These are phyloP conservation scores for Dicrostonyx torquatus DNA, from an alignment of 2,797 vertebrate genomes.

Conservation along the genomic window DNA sequence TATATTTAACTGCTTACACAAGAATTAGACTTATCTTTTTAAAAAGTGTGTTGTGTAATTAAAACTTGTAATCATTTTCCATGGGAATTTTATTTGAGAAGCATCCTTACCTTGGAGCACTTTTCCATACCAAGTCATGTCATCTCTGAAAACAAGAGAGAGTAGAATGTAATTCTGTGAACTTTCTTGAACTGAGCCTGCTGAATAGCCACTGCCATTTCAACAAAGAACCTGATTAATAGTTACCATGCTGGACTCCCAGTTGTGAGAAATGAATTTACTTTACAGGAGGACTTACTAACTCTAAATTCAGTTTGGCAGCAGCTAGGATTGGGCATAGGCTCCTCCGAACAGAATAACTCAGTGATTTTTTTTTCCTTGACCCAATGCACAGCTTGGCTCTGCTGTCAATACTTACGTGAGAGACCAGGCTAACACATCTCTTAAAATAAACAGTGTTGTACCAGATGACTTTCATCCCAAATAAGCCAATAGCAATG, in stretches of 20 bases:
- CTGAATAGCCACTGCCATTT: not conserved
- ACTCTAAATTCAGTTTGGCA: not conserved
- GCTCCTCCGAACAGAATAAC: not conserved
- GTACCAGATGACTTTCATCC: not conserved
- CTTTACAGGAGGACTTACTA: not conserved
- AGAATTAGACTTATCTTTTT: not conserved
- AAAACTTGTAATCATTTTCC: constrained; percentile 11
- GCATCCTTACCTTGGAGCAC: not conserved
- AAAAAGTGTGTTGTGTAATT: not conserved
- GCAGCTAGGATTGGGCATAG: not conserved
- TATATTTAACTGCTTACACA: not conserved
- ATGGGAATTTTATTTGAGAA: not conserved
- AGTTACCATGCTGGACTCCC: not conserved
- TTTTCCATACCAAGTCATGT: not conserved
- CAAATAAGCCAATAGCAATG: not conserved
- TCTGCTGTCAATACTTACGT: not conserved
- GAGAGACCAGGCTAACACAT: not conserved
- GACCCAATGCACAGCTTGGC: not conserved
- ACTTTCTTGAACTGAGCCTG: not conserved
- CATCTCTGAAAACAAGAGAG: not conserved
- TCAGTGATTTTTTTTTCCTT: not conserved
- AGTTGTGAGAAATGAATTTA: not conserved
- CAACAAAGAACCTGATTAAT: not conserved
- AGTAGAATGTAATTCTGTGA: not conserved
- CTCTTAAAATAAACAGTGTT: not conserved